Conservation (phyloP, 2,113 vertebrate genomes). For the Zosterops borbonicus region DNA sequence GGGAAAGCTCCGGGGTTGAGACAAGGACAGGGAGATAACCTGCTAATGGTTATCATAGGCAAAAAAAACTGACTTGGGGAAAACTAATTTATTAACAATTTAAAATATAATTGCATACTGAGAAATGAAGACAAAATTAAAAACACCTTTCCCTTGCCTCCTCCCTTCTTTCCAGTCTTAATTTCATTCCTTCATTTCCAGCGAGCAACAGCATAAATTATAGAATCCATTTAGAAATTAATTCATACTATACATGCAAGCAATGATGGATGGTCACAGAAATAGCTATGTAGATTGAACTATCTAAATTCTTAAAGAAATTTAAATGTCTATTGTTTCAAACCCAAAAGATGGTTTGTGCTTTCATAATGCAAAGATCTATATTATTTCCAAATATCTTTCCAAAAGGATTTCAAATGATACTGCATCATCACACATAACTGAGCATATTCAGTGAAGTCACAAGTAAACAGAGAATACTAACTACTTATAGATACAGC, state of each 20-base stretch:
- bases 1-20: neutral
- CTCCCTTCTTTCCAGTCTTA: neutral
- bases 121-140: neutral
- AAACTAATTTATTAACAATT: neutral
- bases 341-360: neutral
- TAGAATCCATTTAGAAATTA: neutral
- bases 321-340: neutral
- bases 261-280: neutral
- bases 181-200: neutral
- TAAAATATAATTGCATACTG: neutral
- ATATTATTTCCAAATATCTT: neutral
- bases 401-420: neutral
- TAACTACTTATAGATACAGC: neutral
- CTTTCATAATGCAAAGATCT: neutral
- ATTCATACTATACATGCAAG: neutral
- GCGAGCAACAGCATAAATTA: neutral
- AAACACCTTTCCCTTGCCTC: neutral
- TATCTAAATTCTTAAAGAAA: neutral
- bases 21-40: neutral
- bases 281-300: neutral
- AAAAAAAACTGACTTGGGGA: neutral
- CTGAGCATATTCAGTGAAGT: neutral
- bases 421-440: neutral
- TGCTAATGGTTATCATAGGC: fast-evolving
- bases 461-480: neutral